A percentile compares a stretch with the other conserved stretches of the same genome.
phyloP scores from a whole-genome alignment of 2,113 vertebrate species.

The Oreotragus oreotragus region DNA sequence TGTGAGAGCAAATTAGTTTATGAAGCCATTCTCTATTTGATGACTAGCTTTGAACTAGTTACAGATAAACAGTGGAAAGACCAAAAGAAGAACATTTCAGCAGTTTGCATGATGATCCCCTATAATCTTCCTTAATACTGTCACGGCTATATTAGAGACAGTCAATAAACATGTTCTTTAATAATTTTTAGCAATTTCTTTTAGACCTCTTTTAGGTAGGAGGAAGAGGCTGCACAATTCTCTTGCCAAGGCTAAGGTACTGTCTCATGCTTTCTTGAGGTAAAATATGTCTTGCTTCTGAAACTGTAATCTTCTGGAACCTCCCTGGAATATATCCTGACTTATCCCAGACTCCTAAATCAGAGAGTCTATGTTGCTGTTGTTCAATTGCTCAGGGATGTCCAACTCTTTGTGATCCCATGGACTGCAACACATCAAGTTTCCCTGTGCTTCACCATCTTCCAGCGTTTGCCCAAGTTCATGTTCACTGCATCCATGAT shows the following conservation, averaged over 20 bases:
- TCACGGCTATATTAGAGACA: neutral
- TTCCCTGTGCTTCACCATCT: neutral
- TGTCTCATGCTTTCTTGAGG: neutral
- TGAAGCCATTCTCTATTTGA: neutral
- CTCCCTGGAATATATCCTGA: neutral
- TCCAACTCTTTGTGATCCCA: neutral
- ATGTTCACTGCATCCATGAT: neutral
- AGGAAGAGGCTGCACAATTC: neutral
- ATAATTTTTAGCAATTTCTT: neutral
- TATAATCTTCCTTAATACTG: neutral
- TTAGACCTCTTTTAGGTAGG: neutral
- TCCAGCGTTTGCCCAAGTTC: neutral
- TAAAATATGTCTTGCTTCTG: neutral
- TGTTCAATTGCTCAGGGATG: neutral
- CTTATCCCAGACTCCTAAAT: neutral
- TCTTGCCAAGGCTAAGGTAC: neutral
- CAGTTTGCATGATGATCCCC: neutral
- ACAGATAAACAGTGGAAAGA: neutral
- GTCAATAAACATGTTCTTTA: neutral
- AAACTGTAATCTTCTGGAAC: neutral
- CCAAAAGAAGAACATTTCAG: neutral
- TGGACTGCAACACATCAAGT: neutral
- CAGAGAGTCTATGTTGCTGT: neutral
- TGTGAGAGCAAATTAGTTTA: neutral
- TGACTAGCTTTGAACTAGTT: neutral